Conservation (phyloP, 2,888 invertebrate species). For the Saturnia pavonia region DNA sequence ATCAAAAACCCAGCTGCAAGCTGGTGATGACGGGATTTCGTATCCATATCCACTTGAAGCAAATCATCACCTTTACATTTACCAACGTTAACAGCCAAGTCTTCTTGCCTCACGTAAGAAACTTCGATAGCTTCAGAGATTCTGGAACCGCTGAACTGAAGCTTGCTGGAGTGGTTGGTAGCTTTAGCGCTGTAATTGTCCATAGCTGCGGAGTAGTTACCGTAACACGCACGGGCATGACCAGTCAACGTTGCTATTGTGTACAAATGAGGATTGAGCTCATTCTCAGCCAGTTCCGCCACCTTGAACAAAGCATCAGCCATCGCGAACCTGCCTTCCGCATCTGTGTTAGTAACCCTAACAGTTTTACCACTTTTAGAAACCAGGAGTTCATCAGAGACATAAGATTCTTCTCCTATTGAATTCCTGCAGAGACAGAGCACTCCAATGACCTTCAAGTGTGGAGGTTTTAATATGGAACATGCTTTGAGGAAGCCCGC, state of each 20-base stretch:
- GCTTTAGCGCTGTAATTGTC: slow-evolving; percentile 87
- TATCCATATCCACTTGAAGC: slow-evolving; percentile 67
- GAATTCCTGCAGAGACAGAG: slow-evolving; percentile 93
- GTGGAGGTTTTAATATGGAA: slow-evolving; percentile 86
- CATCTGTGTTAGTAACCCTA: slow-evolving; percentile 94
- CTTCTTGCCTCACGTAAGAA: slow-evolving; percentile 86
- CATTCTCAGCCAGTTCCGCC: slow-evolving; percentile 79
- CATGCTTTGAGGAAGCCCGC: slow-evolving; percentile 93
- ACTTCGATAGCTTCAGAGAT: slow-evolving; percentile 90
- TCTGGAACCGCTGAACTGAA: slow-evolving; percentile 86
- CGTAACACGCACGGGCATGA: slow-evolving; percentile 86
- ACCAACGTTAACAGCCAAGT: slow-evolving; percentile 83
- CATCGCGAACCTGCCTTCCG: slow-evolving; percentile 95
- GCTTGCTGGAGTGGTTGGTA: slow-evolving; percentile 78
- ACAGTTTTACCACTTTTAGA: slow-evolving; percentile 90
- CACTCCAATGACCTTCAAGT: slow-evolving; percentile 88
- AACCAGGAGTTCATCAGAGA: slow-evolving; percentile 91
- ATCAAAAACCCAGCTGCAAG: slow-evolving; percentile 86
- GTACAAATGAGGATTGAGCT: slow-evolving; percentile 91
- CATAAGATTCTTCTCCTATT: slow-evolving; percentile 91
- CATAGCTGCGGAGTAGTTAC: slow-evolving; percentile 86
- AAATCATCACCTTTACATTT: slow-evolving; percentile 91
- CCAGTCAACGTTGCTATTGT: slow-evolving; percentile 94
- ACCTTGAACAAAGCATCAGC: slow-evolving; percentile 86
- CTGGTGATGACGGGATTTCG: slow-evolving; percentile 73